Base-by-base conservation (phyloP, 1,140 invertebrate genomes). In the Halesus radiatus region DNA sequence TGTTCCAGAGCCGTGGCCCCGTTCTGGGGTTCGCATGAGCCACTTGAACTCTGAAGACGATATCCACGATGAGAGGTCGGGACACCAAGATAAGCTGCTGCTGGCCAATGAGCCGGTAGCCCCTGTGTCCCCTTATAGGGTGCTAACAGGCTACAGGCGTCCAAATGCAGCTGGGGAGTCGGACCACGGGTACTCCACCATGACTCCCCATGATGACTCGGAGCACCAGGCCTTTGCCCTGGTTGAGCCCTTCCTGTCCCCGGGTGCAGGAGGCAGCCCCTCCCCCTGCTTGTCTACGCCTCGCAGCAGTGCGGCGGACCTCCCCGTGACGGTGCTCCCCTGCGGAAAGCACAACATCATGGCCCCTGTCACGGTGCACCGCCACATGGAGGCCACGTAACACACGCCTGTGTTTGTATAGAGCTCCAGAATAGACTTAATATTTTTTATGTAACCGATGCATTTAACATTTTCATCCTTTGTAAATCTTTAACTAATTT, bases 101-200 rank as follows among this genome's bases (percentile, higher is more conserved):
- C 90, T 88, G 54, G 87, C 87, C 10, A 92, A 92, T 79, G 62
- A 78, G 22, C 91, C 91, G 37, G 90, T 91, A 29, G 91, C 94
- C 0, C 93, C 94, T 3, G 93, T 97, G 80, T 97, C 96, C 1
- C 97, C 97, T 0, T 98, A 98, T 85, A 93, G 95, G 60, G 93
- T 98, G 56, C 93, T 96, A 15, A 95, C 95, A 0, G 92, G 91
- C 2, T 97, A 97, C 85, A 91, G 95, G 45, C 90, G 96, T 58
- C 94, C 94, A 15, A 94, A 95, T 22, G 93, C 94, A 18, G 93
- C 94, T 8, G 95, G 94, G 5, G 96, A 97, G 83, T 97, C 96
- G 37, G 97, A 98, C 89, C 96, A 98, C 86, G 97, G 97, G 3
- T 98, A 98, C 86, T 97, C 96, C 18, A 98, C 97, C 0, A 98